These are phyloP conservation scores for Caenorhabditis tropicalis DNA, from an alignment of 1,140 invertebrate genomes.

Conservation along the genomic window DNA sequence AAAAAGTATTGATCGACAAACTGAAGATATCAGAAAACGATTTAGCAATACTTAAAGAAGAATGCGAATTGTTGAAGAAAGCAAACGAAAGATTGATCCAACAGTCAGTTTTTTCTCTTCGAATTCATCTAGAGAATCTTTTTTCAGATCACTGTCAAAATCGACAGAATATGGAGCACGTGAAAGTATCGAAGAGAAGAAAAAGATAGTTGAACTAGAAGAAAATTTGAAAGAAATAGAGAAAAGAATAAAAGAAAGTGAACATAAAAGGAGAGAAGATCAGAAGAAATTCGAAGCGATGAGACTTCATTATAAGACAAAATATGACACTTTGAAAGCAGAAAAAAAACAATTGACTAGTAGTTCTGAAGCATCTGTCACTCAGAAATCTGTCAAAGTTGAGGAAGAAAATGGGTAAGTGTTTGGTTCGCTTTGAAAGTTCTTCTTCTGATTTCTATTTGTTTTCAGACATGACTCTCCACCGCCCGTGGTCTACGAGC, in stretches of 20 bases:
- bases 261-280: slow-evolving; percentile 33
- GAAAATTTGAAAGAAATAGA: slow-evolving; percentile 43
- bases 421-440: no score
- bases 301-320: slow-evolving; percentile 27
- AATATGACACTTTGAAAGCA: background rate
- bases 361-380: background rate
- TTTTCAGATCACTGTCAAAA: slow-evolving; percentile 2
- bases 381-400: background rate
- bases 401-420: background rate
- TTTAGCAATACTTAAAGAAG: slow-evolving; percentile 56
- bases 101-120: background rate
- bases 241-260: slow-evolving; percentile 4
- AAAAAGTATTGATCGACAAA: slow-evolving; percentile 2
- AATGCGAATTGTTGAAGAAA: slow-evolving; percentile 55
- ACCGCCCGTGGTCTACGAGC: background rate
- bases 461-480: slow-evolving; percentile 4
- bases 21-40: slow-evolving; percentile 48
- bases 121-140: background rate
- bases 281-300: slow-evolving; percentile 14
- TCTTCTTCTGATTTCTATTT: background rate
- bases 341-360: background rate
- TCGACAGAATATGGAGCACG: slow-evolving; percentile 1
- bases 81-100: slow-evolving; percentile 61
- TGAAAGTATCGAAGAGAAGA: slow-evolving; percentile 45
- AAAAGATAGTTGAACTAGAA: slow-evolving; percentile 38